A percentile compares a stretch with the other conserved stretches of the same genome.
Conservation (phyloP, 1,140 invertebrate genomes). For the Camponotus vicinus region DNA sequence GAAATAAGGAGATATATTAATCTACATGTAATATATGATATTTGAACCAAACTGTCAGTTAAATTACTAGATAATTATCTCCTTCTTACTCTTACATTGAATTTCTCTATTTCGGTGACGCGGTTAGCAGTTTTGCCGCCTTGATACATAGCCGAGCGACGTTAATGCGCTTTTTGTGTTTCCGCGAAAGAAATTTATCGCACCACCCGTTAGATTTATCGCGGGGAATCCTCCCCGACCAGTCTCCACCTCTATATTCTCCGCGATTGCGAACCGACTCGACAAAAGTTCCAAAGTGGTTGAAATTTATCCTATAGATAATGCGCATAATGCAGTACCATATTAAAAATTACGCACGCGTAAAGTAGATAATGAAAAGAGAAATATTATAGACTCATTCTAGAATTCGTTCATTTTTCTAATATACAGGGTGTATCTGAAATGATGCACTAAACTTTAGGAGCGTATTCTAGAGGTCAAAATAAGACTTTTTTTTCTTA, state of each 20-base stretch:
- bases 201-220: slow-evolving; percentile 70
- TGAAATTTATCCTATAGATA: slow-evolving; percentile 17
- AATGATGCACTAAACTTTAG: too few relatives aligned
- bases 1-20: not conserved
- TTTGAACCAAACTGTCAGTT: not conserved
- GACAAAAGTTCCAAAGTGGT: not conserved
- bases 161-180: slow-evolving; percentile 77
- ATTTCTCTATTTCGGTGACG: slow-evolving; percentile 44
- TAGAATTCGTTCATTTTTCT: not conserved
- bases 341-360: not conserved
- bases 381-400: not conserved
- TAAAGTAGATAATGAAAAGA: not conserved
- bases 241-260: slow-evolving; percentile 23
- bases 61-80: not conserved
- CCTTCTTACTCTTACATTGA: slow-evolving; percentile 5
- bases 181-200: slow-evolving; percentile 74
- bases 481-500: too few relatives aligned
- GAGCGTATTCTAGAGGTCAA: too few relatives aligned
- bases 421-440: too few relatives aligned
- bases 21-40: not conserved
- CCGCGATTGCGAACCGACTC: slow-evolving; percentile 17
- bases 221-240: slow-evolving; percentile 1
- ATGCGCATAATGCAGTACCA: not conserved
- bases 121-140: slow-evolving; percentile 55
- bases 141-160: slow-evolving; percentile 46